A percentile compares a stretch with the other conserved stretches of the same genome.
Evolutionary conservation across 2,113 vertebrate species (phyloP).

Genomic region (Marmota flaviventris): DNA sequence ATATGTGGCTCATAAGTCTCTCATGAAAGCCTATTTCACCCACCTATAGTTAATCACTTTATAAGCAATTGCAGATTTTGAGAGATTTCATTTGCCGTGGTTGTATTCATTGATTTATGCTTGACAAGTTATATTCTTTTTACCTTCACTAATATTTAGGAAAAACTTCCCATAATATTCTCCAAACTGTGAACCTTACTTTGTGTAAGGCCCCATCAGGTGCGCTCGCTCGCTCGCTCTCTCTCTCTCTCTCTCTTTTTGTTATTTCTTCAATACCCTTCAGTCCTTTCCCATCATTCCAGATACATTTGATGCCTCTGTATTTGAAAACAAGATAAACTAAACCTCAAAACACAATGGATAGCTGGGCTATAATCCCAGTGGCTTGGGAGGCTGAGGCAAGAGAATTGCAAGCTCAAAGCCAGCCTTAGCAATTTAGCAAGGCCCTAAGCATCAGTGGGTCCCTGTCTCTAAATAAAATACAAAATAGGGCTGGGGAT

Average conservation of each 20-base stretch:
- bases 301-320: neutral
- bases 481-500: no score
- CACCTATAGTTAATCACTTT: neutral
- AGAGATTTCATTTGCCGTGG: constrained; percentile 12
- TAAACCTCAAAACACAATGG: neutral
- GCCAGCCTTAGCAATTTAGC: no score
- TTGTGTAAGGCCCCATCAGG: neutral
- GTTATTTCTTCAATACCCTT: constrained; percentile 44
- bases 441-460: no score
- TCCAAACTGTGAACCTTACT: neutral
- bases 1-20: neutral
- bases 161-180: neutral
- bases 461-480: no score
- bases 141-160: neutral
- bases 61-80: neutral
- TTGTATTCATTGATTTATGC: constrained; percentile 6
- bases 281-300: neutral
- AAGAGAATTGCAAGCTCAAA: no score
- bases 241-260: no score
- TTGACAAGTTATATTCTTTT: neutral
- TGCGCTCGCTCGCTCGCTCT: no score
- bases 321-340: constrained; percentile 37
- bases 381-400: no score
- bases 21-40: neutral
- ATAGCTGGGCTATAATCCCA: no score